Base-by-base conservation (phyloP, 2,888 invertebrate species). In the Tetropium fuscum region DNA sequence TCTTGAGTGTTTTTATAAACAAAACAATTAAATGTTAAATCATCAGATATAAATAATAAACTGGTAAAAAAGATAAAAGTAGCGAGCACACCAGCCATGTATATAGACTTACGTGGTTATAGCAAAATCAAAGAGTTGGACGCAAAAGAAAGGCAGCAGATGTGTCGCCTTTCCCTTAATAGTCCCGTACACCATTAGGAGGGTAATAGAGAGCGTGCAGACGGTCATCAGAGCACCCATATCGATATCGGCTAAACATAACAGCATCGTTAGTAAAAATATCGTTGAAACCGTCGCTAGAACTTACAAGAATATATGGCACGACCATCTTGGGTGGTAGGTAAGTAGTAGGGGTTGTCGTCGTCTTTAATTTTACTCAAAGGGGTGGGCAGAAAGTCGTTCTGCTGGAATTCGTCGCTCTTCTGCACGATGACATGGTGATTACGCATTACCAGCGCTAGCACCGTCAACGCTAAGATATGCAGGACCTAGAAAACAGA, bases 101-200 rank as follows among this genome's bases (percentile, higher is more conserved):
- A n/a, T n/a, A n/a, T 18, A 44, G 19, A 85, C 88, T 89, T 83
- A 93, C 92, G 90, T 88, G 64, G 92, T 92, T 72, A 95, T 90
- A 63, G 93, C 93, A 83, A 95, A 95, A 83, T 95, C 94, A 79
- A 95, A 95, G 65, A 95, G 87, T 82, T 94, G 94, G 30, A 95
- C 84, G 72, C 94, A 94, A 86, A 95, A 95, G 85, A 94, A 95
- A 0, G 95, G 95, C 83, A 95, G 86, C 68, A 95, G 84, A 78
- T 94, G 93, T 0, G 91, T 90, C 0, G 95, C 92, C 75, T 92
- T 92, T 44, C 92, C 92, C 74, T 91, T 90, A 30, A 92, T 86
- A 4, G 94, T 91, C 36, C 95, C 95, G 81, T 93, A 94, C 53
- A 95, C 90, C 87, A 95, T 88, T 84, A 94, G 87, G 66, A 94